These are phyloP conservation scores for Polylopha cassiicola DNA, from an alignment of 2,888 invertebrate species.

Conservation along the genomic window DNA sequence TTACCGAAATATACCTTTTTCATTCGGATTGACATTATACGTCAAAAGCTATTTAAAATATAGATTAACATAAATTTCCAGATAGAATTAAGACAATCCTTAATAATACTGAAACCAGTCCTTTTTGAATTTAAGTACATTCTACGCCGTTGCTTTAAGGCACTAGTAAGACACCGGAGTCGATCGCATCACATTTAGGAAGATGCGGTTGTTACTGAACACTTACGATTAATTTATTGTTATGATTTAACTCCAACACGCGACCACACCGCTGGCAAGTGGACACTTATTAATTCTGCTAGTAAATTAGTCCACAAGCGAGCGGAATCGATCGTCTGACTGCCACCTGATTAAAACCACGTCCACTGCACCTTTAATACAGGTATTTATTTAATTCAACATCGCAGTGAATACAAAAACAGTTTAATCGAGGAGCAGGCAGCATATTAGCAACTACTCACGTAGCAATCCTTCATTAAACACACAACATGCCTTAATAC, in stretches of 20 bases:
- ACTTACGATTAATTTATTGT: constrained; percentile 67
- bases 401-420: constrained; percentile 22
- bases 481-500: constrained; percentile 67
- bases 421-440: constrained; percentile 12
- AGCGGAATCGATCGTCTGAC: too few species aligned
- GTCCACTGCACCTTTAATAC: neutral
- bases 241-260: constrained; percentile 48
- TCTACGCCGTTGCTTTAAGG: constrained; percentile 41
- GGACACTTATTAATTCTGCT: too few species aligned
- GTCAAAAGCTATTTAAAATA: constrained; percentile 6
- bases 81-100: constrained; percentile 28
- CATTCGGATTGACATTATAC: constrained; percentile 11
- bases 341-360: too few species aligned
- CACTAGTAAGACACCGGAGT: constrained; percentile 54
- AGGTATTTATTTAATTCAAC: too few species aligned
- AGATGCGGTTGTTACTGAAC: constrained; percentile 57
- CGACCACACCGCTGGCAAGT: constrained; percentile 25
- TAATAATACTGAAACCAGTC: constrained; percentile 53
- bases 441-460: constrained; percentile 22
- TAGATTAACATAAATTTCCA: constrained; percentile 47
- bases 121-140: constrained; percentile 45
- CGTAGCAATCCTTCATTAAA: constrained; percentile 45
- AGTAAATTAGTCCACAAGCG: too few species aligned
- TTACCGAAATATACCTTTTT: constrained; percentile 12
- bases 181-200: constrained; percentile 55